phyloP scores from a whole-genome alignment of 1,140 invertebrate genomes.

The Aradophagus sp. region DNA sequence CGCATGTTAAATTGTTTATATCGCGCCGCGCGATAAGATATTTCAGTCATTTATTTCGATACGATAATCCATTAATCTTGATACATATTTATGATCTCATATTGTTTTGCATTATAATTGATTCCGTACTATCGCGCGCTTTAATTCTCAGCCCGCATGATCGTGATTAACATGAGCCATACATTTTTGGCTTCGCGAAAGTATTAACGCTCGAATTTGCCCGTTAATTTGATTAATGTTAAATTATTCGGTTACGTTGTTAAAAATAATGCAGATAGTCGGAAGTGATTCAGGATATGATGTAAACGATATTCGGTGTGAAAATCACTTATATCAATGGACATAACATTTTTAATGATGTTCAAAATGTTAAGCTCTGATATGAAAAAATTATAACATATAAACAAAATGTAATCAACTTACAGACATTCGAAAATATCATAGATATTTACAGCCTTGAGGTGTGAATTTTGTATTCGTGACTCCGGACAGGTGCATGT shows the following conservation, averaged over 20 bases:
- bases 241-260: conserved; percentile 41
- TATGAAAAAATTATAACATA: too few species aligned
- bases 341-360: too few species aligned
- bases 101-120: conserved; percentile 55
- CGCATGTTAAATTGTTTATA: conserved; percentile 38
- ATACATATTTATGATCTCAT: conserved; percentile 51
- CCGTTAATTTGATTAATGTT: conserved; percentile 42
- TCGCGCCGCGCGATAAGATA: conserved; percentile 27
- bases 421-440: too few species aligned
- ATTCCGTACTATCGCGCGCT: conserved; percentile 39
- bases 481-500: too few species aligned
- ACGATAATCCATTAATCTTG: conserved; percentile 49
- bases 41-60: conserved; percentile 40
- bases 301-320: too few species aligned
- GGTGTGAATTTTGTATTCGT: too few species aligned
- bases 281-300: too few species aligned
- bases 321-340: too few species aligned
- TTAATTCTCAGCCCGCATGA: conserved; percentile 35
- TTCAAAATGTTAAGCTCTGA: too few species aligned
- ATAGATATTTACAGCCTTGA: too few species aligned
- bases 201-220: conserved; percentile 31
- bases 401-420: too few species aligned
- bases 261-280: too few species aligned
- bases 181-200: conserved; percentile 26
- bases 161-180: conserved; percentile 39